These are phyloP conservation scores for Sarotherodon lohbergeri DNA, from an alignment of 2,113 vertebrate genomes.

Conservation along the genomic window DNA sequence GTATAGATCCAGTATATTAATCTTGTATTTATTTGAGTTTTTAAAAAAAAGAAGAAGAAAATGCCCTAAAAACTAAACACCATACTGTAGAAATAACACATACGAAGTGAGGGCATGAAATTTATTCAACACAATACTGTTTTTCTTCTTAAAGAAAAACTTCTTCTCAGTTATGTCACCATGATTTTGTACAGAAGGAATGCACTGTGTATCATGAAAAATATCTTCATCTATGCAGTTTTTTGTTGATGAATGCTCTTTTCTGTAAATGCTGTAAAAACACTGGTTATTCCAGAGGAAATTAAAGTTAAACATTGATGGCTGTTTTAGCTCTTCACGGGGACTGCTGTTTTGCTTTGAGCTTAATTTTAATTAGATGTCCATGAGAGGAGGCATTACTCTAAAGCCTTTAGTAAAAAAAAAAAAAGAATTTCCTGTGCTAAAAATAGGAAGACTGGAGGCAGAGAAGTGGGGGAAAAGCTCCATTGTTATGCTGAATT, in stretches of 20 bases:
- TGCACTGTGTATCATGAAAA: not conserved
- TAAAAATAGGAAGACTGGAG: not conserved
- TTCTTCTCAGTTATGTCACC: not conserved
- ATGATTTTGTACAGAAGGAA: not conserved
- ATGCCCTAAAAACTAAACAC: not conserved
- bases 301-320: slow-evolving; percentile 43
- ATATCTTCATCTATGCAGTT: not conserved
- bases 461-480: not conserved
- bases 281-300: slow-evolving; percentile 32
- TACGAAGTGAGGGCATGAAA: not conserved
- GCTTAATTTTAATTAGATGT: slow-evolving; percentile 21
- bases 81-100: not conserved
- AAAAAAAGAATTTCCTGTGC: slow-evolving; percentile 20
- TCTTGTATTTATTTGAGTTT: not conserved
- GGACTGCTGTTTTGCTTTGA: not conserved
- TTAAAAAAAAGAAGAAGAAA: not conserved
- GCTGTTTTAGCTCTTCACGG: not conserved
- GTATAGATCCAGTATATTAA: not conserved
- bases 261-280: slow-evolving; percentile 36
- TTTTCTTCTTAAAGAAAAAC: not conserved
- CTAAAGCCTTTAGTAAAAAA: not conserved
- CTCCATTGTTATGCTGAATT: not conserved
- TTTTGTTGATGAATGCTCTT: not conserved
- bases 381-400: not conserved
- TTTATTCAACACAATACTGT: not conserved